Evolutionary conservation across 2,113 vertebrate genomes (phyloP), one percentile per base, ranked within the genome.

Genomic region (Hippoglossus stenolepis): DNA sequence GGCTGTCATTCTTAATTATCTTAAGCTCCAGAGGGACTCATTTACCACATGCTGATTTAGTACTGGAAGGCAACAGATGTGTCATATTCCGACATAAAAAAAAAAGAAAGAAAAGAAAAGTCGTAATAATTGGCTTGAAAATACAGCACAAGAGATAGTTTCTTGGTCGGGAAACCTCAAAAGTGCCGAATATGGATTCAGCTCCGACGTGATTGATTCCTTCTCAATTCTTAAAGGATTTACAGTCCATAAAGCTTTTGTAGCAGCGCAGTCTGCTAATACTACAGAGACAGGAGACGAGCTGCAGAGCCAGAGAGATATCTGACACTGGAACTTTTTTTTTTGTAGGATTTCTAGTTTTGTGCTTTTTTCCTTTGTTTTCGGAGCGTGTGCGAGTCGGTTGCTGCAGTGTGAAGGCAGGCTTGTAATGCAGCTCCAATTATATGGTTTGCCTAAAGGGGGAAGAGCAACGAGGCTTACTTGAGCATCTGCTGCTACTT

Each of bases 391-490:
- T 54, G 17, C 3, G 17, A 63, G 18, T 64, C 38, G 24, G 21
- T 65, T 73, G 69, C 47, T 81, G 60, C 62, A 49, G 74, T 18
- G 70, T 63, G 67, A 13, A 83, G 54, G 54, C 75, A 73, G 61
- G 54, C 75, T 84, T 79, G 66, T 75, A 85, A 83, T 70, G 85
- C 58, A 73, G 76, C 75, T 87, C 84, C 87, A 93, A 91, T 91
- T 90, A 90, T 73, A 65, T 67, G 79, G 77, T 66, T 77, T 17
- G 88, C 87, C 89, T 77, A 77, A 81, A 89, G 87, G 56, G 56
- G 85, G 65, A 73, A 90, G 71, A 59, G 83, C 86, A 87, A 64
- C 61, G 63, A 89, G 85, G 85, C 87, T 80, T 77, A 76, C 66
- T 88, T 26, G 18, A 90, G 87, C 90, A 90, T 90, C 87, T 92